phyloP scores from a whole-genome alignment of 2,113 vertebrate species.

The Hypocryptadius cinnamomeus region DNA sequence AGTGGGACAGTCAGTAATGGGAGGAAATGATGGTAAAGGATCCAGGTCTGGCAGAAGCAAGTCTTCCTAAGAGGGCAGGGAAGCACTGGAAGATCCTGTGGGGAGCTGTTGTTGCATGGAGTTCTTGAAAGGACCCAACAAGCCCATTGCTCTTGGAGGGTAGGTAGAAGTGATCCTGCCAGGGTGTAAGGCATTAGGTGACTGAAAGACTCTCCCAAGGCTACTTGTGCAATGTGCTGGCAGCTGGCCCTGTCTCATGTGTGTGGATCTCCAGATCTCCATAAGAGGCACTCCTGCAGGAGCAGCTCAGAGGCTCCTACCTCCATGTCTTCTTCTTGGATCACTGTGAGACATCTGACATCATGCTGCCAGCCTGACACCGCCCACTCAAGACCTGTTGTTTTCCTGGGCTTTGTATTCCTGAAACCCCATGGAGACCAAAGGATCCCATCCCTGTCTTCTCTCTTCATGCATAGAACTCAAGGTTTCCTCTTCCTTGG shows the following conservation, averaged over 20 bases:
- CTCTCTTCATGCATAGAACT: fast-evolving
- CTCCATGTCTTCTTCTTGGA: background rate
- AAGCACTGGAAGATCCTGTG: background rate
- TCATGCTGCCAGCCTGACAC: background rate
- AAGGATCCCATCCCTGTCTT: background rate
- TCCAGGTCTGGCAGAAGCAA: background rate
- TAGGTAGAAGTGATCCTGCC: background rate
- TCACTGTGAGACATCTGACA: background rate
- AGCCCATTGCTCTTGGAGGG: background rate
- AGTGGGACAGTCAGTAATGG: background rate
- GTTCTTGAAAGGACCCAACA: background rate
- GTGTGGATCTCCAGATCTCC: background rate
- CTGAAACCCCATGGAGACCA: background rate
- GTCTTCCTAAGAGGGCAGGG: background rate
- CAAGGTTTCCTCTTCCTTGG: background rate
- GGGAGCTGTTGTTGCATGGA: background rate
- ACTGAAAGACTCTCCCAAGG: background rate
- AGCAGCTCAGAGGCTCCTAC: background rate
- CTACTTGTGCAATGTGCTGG: background rate
- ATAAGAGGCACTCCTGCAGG: background rate
- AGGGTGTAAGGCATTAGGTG: background rate
- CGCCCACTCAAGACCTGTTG: background rate
- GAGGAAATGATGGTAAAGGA: background rate
- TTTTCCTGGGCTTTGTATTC: background rate
- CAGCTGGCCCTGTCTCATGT: background rate